phyloP scores from a whole-genome alignment of 2,888 invertebrate species.

The Megastigmus dorsalis region DNA sequence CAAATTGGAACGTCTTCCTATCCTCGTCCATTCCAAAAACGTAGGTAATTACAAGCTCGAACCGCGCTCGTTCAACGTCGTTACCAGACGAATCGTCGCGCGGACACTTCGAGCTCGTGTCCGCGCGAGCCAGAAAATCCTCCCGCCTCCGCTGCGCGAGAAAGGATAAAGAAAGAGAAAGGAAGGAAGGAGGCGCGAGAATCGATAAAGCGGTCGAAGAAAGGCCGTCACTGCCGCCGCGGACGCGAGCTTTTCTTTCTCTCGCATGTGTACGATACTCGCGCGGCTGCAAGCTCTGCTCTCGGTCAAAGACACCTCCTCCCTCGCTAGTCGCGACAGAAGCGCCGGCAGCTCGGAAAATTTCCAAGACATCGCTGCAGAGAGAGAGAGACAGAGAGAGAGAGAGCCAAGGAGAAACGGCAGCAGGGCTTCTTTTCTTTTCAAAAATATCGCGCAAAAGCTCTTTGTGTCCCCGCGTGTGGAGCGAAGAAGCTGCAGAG shows the following conservation, averaged over 20 bases:
- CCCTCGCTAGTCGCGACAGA: not conserved
- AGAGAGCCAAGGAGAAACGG: not conserved
- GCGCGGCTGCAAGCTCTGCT: not conserved
- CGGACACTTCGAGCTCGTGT: too few species aligned
- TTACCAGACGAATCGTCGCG: too few species aligned
- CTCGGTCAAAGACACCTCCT: constrained; percentile 41
- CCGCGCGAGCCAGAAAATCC: too few species aligned
- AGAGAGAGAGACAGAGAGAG: not conserved
- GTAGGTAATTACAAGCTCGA: too few species aligned
- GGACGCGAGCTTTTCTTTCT: not conserved
- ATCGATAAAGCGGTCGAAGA: not conserved
- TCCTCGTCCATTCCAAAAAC: too few species aligned
- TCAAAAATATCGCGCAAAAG: constrained; percentile 19
- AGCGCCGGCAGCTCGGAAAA: constrained; percentile 14
- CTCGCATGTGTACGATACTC: too few species aligned
- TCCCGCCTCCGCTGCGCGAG: too few species aligned
- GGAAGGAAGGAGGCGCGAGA: not conserved
- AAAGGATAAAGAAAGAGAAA: too few species aligned
- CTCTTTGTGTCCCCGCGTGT: constrained; percentile 26
- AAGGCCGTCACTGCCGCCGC: not conserved
- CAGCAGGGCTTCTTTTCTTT: not conserved
- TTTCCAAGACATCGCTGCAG: constrained; percentile 19
- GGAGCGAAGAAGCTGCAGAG: not conserved
- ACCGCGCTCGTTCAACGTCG: too few species aligned
- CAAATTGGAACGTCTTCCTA: too few species aligned